Conservation (phyloP, 2,797 vertebrate species). For the Avahi laniger region DNA sequence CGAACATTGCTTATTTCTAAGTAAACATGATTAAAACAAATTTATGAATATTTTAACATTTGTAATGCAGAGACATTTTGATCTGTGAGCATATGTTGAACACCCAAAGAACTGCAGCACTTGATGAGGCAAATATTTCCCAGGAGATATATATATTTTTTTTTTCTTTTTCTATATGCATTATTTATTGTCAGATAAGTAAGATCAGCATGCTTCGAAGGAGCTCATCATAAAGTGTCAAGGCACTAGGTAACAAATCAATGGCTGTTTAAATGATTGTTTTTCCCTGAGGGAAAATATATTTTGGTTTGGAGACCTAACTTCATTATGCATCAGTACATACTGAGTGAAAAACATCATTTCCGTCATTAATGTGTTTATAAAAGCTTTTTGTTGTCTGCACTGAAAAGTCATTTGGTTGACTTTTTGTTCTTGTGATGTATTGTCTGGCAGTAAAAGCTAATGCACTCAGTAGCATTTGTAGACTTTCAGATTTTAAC, state of each 20-base stretch:
- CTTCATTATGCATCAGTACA: conserved; percentile 78
- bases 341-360: conserved; percentile 73
- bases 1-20: neutral
- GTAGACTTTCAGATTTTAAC: conserved; percentile 71
- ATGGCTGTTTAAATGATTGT: conserved; percentile 75
- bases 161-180: conserved; percentile 48
- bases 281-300: conserved; percentile 73
- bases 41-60: conserved; percentile 60
- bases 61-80: conserved; percentile 31
- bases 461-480: conserved; percentile 59
- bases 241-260: conserved; percentile 78
- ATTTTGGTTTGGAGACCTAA: conserved; percentile 75
- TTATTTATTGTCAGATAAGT: conserved; percentile 79
- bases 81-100: conserved; percentile 4
- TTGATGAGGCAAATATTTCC: conserved; percentile 33
- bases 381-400: conserved; percentile 77
- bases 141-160: neutral
- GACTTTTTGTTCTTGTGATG: conserved; percentile 68
- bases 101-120: neutral
- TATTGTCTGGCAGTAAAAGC: conserved; percentile 77
- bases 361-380: conserved; percentile 79
- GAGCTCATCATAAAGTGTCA: conserved; percentile 76
- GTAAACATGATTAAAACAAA: conserved; percentile 61
- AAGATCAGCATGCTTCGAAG: conserved; percentile 65
- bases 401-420: conserved; percentile 59